Percentiles rank a stretch among this genome's conserved stretches.
Conservation (phyloP, 2,888 invertebrate genomes). For the Lacanobia oleracea region DNA sequence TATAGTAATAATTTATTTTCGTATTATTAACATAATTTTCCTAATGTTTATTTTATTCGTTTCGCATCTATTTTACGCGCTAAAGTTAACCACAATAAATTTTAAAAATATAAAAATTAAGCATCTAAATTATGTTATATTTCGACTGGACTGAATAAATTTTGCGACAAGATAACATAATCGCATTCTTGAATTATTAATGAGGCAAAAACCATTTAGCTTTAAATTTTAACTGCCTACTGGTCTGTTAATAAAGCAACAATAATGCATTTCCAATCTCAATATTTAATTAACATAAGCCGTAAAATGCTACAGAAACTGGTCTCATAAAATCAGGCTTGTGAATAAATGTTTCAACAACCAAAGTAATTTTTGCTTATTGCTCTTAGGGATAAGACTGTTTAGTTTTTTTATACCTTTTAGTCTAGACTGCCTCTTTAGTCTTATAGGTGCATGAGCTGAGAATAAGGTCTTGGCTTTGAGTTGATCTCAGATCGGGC, state of each 20-base stretch:
- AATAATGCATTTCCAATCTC: constrained; percentile 57
- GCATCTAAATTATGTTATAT: constrained; percentile 33
- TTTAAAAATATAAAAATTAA: constrained; percentile 12
- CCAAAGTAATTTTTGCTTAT: constrained; percentile 4
- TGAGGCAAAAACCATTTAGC: constrained; percentile 27
- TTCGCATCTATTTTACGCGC: constrained; percentile 4
- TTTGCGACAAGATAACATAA: constrained; percentile 37
- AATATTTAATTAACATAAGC: constrained; percentile 55
- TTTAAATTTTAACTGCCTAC: constrained; percentile 26
- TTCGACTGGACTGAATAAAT: not conserved
- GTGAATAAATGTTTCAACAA: constrained; percentile 17
- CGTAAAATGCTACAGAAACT: constrained; percentile 49
- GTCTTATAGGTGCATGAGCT: no score
- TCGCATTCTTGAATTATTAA: constrained; percentile 44
- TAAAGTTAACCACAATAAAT: constrained; percentile 25
- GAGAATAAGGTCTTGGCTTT: not conserved
- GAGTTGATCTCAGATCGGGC: not conserved
- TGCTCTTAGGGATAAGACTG: not conserved
- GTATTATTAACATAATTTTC: constrained; percentile 4
- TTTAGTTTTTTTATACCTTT: not conserved
- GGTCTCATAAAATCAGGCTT: constrained; percentile 51
- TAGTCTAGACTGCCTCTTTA: not conserved
- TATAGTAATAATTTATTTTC: not conserved
- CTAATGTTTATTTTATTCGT: constrained; percentile 37
- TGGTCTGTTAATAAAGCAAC: constrained; percentile 39